Conservation (phyloP, 2,797 vertebrate genomes). For the Ctenopoma kingsleyae region DNA sequence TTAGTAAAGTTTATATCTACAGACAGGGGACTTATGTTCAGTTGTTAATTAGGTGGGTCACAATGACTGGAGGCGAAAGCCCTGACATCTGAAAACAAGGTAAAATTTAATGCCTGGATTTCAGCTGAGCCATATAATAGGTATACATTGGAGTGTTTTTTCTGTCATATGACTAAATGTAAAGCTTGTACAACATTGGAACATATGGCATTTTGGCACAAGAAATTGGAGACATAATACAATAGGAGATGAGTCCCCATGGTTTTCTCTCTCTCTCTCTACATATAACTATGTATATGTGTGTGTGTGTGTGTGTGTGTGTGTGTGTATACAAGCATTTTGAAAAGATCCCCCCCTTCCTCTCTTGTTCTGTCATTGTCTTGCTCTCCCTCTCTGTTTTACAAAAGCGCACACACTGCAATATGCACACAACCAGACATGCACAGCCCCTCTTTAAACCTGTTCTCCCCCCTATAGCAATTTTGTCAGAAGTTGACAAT, state of each 20-base stretch:
- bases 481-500: slow-evolving; percentile 99
- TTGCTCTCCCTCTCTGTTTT: slow-evolving; percentile 41
- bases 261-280: slow-evolving; percentile 56
- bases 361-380: slow-evolving; percentile 49
- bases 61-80: slow-evolving; percentile 24
- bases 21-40: slow-evolving; percentile 45
- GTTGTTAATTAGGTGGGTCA: slow-evolving; percentile 42
- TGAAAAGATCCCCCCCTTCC: slow-evolving; percentile 62
- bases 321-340: slow-evolving; percentile 47
- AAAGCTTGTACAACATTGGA: slow-evolving; percentile 34
- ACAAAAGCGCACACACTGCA: slow-evolving; percentile 48
- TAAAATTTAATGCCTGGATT: slow-evolving; percentile 12
- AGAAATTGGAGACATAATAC: slow-evolving; percentile 30
- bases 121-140: slow-evolving; percentile 1
- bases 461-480: slow-evolving; percentile 88
- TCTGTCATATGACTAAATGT: slow-evolving; percentile 23
- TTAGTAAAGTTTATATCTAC: slow-evolving; percentile 59
- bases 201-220: slow-evolving; percentile 45
- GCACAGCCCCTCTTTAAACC: slow-evolving; percentile 84
- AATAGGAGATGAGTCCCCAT: slow-evolving; percentile 61
- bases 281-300: too few species aligned
- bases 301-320: too few species aligned
- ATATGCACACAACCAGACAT: slow-evolving; percentile 69
- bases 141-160: slow-evolving; percentile 15
- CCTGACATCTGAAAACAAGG: slow-evolving; percentile 15